Base-by-base conservation (phyloP, 1,140 invertebrate genomes). In the Orchesella cincta region DNA sequence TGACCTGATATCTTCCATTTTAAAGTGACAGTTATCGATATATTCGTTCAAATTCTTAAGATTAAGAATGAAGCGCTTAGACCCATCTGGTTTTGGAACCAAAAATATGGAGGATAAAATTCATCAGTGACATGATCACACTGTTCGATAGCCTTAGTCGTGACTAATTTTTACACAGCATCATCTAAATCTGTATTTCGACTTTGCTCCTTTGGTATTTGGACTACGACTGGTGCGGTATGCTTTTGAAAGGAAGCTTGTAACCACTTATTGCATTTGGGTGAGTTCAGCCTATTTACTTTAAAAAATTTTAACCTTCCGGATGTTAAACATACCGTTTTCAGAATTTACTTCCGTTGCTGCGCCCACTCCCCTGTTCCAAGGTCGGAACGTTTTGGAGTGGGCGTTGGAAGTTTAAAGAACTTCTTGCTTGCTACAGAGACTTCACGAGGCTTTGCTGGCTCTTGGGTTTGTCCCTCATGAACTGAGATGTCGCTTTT, bases 71-170 rank as follows among this genome's bases (percentile, higher is more conserved):
- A 39, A 35, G 1, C 76, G 35, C 14, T n/a, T 18, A 1, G 5
- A 12, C 1, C 76, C 76, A 34, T 77, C 36, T n/a, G 23, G n/a
- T n/a, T 73, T 72, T 1, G 64, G 39, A n/a, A 73, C 46, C 3
- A 73, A 1, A 54, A 77, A 77, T 34, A 77, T 77, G 28, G 20
- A 26, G 2, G 28, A 72, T 3, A 77, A 54, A 77, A 72, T 18
- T 77, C 39, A 20, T 20, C 39, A 46, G 39, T 8, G 8, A 20
- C 39, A 46, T 46, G 8, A 12, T 46, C 39, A 46, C 39, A 46
- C 39, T 46, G 8, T 46, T 46, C 39, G 20, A 46, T 20, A 20
- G 20, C 39, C 39, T 20, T 20, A 20, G 8, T 8, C 20, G 39
- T 20, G 39, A 46, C 39, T 46, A 20, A 46, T 46, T 20, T 46